Evolutionary conservation across 2,797 vertebrate species (phyloP).

Genomic region (Hippopotamyrus pictus): DNA sequence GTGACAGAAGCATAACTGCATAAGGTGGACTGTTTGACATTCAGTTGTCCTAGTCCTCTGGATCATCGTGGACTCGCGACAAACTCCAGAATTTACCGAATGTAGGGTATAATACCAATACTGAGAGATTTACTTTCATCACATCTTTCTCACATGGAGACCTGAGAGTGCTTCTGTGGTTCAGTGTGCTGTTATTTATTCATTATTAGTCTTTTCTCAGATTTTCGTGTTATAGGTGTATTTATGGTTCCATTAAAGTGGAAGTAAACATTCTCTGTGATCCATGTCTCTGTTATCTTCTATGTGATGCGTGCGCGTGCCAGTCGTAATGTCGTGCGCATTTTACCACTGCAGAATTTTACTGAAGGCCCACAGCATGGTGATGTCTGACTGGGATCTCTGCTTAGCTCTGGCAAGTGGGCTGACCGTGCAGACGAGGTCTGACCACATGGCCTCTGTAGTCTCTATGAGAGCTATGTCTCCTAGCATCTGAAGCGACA

Average conservation of each 20-base stretch:
- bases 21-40: neutral
- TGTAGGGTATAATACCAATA: neutral
- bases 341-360: neutral
- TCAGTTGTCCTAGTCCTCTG: neutral
- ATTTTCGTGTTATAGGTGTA: neutral
- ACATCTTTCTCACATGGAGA: neutral
- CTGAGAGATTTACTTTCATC: neutral
- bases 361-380: neutral
- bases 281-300: neutral
- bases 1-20: neutral
- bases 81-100: neutral
- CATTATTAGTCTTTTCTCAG: neutral
- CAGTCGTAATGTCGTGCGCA: neutral
- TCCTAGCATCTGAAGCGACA: neutral
- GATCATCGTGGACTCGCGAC: neutral
- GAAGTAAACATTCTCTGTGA: neutral
- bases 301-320: neutral
- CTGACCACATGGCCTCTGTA: constrained; percentile 16
- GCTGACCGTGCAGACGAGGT: neutral
- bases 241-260: neutral
- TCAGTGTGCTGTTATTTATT: neutral
- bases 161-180: neutral
- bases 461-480: neutral
- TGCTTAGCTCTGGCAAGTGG: neutral
- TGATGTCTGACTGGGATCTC: neutral